These are phyloP conservation scores for Pelosia muscerda DNA, from an alignment of 2,888 invertebrate species.

Conservation along the genomic window DNA sequence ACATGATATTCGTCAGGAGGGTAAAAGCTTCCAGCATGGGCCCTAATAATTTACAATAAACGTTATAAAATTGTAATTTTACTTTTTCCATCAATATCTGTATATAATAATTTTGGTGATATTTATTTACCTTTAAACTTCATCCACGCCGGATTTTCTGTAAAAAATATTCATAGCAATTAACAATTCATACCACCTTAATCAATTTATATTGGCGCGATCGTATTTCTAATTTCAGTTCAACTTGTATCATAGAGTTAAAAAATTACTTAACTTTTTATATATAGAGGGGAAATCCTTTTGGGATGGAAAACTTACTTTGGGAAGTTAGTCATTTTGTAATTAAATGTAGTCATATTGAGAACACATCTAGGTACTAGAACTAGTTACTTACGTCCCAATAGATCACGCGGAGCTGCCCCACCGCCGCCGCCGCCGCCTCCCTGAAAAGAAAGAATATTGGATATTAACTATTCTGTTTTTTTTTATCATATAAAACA, in stretches of 20 bases:
- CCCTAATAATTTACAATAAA: conserved; percentile 50
- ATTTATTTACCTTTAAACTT: conserved; percentile 66
- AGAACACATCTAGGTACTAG: background rate
- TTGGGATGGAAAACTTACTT: background rate
- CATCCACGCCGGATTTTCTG: conserved; percentile 67
- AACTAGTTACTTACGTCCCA: conserved; percentile 9
- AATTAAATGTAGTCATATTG: too few species aligned
- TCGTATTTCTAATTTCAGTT: too few species aligned
- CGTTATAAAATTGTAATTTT: background rate
- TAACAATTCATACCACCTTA: background rate
- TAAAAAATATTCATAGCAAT: conserved; percentile 38
- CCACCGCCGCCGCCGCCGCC: conserved; percentile 26
- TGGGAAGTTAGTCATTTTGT: background rate
- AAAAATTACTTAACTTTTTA: too few species aligned
- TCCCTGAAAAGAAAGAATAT: conserved; percentile 61
- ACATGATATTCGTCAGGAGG: conserved; percentile 69
- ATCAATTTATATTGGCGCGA: background rate
- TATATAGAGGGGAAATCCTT: too few species aligned
- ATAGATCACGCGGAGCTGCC: background rate
- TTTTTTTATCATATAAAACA: background rate
- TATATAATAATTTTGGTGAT: background rate
- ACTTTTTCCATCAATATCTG: background rate
- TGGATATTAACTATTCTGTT: background rate
- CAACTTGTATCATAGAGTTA: too few species aligned
- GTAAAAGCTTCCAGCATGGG: conserved; percentile 72